Conservation (phyloP, 2,113 vertebrate species). For the Phyllostomus discolor region DNA sequence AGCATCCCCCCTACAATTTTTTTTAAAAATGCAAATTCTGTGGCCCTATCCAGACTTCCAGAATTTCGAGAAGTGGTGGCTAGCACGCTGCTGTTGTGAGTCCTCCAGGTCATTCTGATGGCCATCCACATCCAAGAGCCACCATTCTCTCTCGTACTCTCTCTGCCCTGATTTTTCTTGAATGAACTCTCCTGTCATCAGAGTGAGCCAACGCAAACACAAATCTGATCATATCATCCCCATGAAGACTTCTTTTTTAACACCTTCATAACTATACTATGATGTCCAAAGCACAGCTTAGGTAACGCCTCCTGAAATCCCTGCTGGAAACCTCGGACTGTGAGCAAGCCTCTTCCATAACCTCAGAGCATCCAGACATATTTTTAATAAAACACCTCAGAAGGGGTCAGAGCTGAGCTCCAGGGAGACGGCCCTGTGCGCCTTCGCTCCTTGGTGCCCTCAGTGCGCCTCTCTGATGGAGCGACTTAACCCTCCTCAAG, state of each 20-base stretch:
- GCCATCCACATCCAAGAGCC: not conserved
- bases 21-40: not conserved
- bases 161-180: not conserved
- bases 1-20: not conserved
- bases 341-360: not conserved
- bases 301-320: not conserved
- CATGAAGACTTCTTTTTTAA: not conserved
- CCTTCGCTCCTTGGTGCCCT: not conserved
- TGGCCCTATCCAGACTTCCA: rapidly evolving
- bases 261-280: not conserved
- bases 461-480: not conserved
- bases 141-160: not conserved
- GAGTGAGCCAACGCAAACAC: not conserved
- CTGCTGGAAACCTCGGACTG: not conserved
- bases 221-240: not conserved
- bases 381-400: not conserved
- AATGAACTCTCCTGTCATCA: not conserved
- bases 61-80: rapidly evolving
- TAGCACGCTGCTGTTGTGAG: not conserved
- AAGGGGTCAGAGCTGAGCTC: not conserved
- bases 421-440: not conserved
- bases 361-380: not conserved
- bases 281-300: not conserved
- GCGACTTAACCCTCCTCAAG: not conserved
- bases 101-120: not conserved